Conservation (phyloP, 1,140 invertebrate genomes). For the Papilio machaon region DNA sequence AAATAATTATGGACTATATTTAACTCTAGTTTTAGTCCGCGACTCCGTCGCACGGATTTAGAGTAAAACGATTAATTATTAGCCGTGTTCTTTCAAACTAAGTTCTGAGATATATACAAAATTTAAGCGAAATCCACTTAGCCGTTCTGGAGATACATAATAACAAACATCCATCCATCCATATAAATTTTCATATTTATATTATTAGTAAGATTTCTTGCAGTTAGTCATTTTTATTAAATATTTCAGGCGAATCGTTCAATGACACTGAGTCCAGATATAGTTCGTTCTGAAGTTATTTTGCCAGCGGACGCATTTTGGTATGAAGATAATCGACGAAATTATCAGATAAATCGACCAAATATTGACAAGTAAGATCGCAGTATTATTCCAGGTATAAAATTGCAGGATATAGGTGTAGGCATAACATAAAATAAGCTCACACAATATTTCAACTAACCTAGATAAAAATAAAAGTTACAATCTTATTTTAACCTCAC, state of each 20-base stretch:
- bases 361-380: slow-evolving; percentile 68
- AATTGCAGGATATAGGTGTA: background rate
- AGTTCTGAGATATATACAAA: too few relatives aligned
- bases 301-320: slow-evolving; percentile 76
- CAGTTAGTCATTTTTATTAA: background rate
- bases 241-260: slow-evolving; percentile 71
- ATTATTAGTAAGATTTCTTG: too few relatives aligned
- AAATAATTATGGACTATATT: background rate
- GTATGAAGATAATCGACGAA: slow-evolving; percentile 78
- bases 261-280: slow-evolving; percentile 53
- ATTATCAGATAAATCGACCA: slow-evolving; percentile 72
- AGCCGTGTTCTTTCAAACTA: too few relatives aligned
- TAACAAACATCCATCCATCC: too few relatives aligned
- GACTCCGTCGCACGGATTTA: too few relatives aligned
- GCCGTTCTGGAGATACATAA: too few relatives aligned
- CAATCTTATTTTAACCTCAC: too few relatives aligned
- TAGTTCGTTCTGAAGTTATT: slow-evolving; percentile 47
- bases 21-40: too few relatives aligned
- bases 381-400: slow-evolving; percentile 18
- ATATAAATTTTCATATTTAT: too few relatives aligned
- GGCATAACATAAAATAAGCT: background rate
- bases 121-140: too few relatives aligned
- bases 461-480: background rate
- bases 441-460: background rate
- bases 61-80: too few relatives aligned